phyloP scores from a whole-genome alignment of 2,113 vertebrate genomes.

The Tragelaphus imberbis region DNA sequence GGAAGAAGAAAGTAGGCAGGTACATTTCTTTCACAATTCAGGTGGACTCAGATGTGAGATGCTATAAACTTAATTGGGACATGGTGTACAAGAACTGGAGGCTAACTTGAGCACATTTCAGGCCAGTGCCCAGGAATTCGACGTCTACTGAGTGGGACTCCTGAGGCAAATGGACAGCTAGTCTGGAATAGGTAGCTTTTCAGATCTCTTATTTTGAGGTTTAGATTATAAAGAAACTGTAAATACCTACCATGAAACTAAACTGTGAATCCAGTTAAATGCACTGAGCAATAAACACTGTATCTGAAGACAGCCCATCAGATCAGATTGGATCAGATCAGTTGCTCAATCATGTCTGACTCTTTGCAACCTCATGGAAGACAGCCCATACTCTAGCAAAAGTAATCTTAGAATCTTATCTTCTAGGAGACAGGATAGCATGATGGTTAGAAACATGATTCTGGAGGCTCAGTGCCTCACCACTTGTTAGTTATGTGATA shows the following conservation, averaged over 20 bases:
- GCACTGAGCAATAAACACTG: neutral
- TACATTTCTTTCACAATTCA: neutral
- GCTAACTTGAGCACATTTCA: neutral
- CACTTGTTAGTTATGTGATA: neutral
- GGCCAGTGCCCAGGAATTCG: neutral
- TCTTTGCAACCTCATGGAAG: neutral
- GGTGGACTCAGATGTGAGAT: neutral
- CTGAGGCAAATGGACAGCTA: neutral
- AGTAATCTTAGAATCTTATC: neutral
- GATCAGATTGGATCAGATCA: too few species aligned
- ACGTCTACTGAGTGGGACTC: neutral
- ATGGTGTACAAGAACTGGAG: neutral
- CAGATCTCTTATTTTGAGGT: neutral
- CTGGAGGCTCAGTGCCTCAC: neutral
- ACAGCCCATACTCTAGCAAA: neutral
- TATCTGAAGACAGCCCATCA: neutral
- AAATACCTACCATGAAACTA: neutral
- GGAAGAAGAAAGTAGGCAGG: neutral
- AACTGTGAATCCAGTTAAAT: neutral
- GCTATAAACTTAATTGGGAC: neutral
- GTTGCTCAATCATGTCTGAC: too few species aligned
- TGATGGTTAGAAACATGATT: neutral
- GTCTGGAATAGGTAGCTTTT: neutral
- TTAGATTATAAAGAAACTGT: neutral
- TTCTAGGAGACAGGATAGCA: neutral